Percentiles rank a stretch among this genome's conserved stretches.
Evolutionary conservation across 2,888 invertebrate species (phyloP).

Genomic region (Hedya salicella): DNA sequence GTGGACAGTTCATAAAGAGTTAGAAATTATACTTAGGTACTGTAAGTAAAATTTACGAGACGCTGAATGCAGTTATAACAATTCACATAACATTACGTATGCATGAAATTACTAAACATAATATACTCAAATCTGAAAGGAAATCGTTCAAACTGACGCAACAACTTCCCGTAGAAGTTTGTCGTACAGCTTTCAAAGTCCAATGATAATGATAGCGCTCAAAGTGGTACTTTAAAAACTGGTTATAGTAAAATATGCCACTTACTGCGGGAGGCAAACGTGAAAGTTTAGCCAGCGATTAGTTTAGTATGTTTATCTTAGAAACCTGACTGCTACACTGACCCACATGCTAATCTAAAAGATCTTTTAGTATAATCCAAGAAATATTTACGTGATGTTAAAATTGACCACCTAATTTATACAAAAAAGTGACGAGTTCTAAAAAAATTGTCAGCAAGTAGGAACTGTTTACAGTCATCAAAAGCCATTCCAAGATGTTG

Average conservation of each 20-base stretch:
- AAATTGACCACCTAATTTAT: neutral
- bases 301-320: constrained; percentile 39
- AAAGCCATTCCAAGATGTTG: constrained; percentile 26
- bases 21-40: too few relatives aligned
- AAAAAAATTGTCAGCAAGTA: neutral
- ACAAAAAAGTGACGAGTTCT: neutral
- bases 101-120: too few relatives aligned
- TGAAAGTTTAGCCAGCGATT: constrained; percentile 63
- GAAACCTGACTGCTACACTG: constrained; percentile 43
- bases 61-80: neutral
- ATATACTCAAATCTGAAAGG: neutral
- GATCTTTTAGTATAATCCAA: constrained; percentile 4
- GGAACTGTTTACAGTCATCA: neutral
- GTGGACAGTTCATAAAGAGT: too few relatives aligned
- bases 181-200: constrained; percentile 41
- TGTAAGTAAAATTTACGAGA: too few relatives aligned
- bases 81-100: neutral
- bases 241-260: constrained; percentile 63
- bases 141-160: constrained; percentile 9
- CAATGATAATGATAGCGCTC: constrained; percentile 40
- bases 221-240: constrained; percentile 55
- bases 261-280: constrained; percentile 62
- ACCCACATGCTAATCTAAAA: constrained; percentile 38
- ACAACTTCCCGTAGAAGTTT: constrained; percentile 52
- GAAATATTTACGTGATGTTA: constrained; percentile 1